Conservation (phyloP, 2,888 invertebrate genomes). For the Hypsopygia costalis region DNA sequence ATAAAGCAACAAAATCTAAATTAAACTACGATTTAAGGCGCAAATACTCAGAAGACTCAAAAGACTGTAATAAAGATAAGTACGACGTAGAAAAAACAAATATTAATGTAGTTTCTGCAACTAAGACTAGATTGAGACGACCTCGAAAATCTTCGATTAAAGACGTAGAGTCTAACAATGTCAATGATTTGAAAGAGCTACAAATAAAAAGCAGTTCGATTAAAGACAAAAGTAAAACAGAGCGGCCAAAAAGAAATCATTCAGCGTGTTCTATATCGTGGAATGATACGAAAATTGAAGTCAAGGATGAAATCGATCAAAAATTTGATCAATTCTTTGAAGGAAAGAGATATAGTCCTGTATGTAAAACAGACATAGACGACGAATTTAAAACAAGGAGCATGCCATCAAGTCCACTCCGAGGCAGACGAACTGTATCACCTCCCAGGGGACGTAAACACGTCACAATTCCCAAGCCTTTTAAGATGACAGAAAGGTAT, state of each 20-base stretch:
- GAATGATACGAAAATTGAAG: slow-evolving; percentile 59
- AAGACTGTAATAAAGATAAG: slow-evolving; percentile 17
- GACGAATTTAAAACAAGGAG: slow-evolving; percentile 73
- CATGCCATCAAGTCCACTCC: slow-evolving; percentile 80
- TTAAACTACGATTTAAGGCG: slow-evolving; percentile 21
- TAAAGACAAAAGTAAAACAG: slow-evolving; percentile 38
- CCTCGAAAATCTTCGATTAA: slow-evolving; percentile 26
- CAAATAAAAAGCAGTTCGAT: slow-evolving; percentile 33
- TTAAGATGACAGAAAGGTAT: slow-evolving; percentile 86
- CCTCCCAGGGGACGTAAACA: slow-evolving; percentile 45
- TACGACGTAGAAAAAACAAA: slow-evolving; percentile 21
- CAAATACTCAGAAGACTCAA: slow-evolving; percentile 26
- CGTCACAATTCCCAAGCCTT: slow-evolving; percentile 84
- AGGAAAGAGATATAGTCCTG: slow-evolving; percentile 34
- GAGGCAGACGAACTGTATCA: slow-evolving; percentile 49
- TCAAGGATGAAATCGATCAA: slow-evolving; percentile 53
- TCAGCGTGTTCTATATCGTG: slow-evolving; percentile 74
- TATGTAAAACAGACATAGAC: slow-evolving; percentile 26
- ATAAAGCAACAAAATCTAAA: slow-evolving; percentile 25
- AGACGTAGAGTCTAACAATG: slow-evolving; percentile 22
- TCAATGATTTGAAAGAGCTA: slow-evolving; percentile 34
- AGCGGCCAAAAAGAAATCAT: slow-evolving; percentile 58
- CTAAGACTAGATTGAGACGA: slow-evolving; percentile 31
- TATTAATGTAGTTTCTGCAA: slow-evolving; percentile 16
- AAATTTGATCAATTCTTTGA: slow-evolving; percentile 66